Evolutionary conservation across 2,797 vertebrate species (phyloP).

Genomic region (Rhinella marina): DNA sequence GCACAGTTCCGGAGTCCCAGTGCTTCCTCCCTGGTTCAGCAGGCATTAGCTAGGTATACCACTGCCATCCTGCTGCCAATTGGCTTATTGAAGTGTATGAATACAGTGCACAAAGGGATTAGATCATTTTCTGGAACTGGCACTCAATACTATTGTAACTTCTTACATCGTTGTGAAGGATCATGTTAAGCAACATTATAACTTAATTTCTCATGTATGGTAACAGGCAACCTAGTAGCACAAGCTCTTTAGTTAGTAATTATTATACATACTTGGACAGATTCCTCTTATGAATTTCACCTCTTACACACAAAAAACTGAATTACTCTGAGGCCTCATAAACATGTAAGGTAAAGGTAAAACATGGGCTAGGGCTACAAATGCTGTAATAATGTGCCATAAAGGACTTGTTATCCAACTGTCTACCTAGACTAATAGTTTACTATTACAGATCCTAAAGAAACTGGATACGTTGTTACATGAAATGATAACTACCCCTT

Average conservation of each 20-base stretch:
- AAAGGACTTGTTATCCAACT: background rate
- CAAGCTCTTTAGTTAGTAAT: background rate
- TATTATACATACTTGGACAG: background rate
- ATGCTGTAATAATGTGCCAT: background rate
- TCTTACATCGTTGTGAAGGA: background rate
- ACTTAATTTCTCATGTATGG: background rate
- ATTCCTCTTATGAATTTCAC: conserved; percentile 35
- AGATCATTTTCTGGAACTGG: background rate
- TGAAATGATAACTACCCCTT: background rate
- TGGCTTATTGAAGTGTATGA: background rate
- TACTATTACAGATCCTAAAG: too few relatives aligned
- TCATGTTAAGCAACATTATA: background rate
- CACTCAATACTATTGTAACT: background rate
- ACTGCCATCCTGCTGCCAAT: conserved; percentile 9
- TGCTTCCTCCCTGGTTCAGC: conserved; percentile 45
- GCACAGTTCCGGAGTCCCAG: conserved; percentile 55
- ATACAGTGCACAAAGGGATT: background rate
- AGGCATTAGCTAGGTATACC: conserved; percentile 12
- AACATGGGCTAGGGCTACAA: background rate
- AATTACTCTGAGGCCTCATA: conserved; percentile 24
- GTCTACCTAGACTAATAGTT: background rate
- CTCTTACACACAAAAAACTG: background rate
- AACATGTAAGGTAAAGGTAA: conserved; percentile 44
- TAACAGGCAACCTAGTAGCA: background rate
- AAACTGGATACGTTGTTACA: background rate